Evolutionary conservation across 1,140 invertebrate genomes (phyloP), one percentile per base, ranked within the genome.

Genomic region (Drosophila hydei): DNA sequence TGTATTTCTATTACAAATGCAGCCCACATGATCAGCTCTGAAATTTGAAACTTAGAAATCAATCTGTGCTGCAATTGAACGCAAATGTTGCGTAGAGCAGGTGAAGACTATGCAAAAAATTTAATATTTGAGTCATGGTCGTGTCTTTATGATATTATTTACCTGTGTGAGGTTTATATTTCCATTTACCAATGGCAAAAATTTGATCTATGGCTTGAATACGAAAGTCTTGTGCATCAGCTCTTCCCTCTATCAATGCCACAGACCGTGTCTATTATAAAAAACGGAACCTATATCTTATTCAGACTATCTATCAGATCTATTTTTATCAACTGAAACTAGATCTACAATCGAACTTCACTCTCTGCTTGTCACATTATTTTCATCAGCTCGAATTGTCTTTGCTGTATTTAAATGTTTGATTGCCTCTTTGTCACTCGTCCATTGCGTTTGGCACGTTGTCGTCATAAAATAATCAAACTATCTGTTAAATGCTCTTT

Each of bases 381-480:
- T 42, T 14, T n/a, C 30, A 21, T 50, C 27, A n/a, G 14, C 3
- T 23, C 21, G 11, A 38, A 11, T 12, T 40, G 45, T 50, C 19
- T 9, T 27, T 21, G 27, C 47, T 7, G 3, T 16, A 23, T 50
- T 56, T 69, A 33, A 33, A 33, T 38, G 55, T 27, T 55, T 43
- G 16, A 16, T 51, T 18, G 38, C 38, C 38, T 16, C 23, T 18
- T 16, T 30, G n/a, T 40, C 75, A 77, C 60, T 61, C 63, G 64
- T 50, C 51, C 65, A 52, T 59, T 52, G 42, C 59, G 65, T 84
- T 64, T 67, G 80, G 61, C 81, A 85, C 81, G 80, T 85, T 85
- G 74, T 74, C 73, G 45, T 87, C 80, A 64, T 85, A 79, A 85
- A 85, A 85, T 77, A 77, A 79, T 85, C 64, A 79, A 77, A 77